Percentiles rank a stretch among this genome's conserved stretches.
Conservation (phyloP, 2,113 vertebrate genomes). For the Numenius arquata region DNA sequence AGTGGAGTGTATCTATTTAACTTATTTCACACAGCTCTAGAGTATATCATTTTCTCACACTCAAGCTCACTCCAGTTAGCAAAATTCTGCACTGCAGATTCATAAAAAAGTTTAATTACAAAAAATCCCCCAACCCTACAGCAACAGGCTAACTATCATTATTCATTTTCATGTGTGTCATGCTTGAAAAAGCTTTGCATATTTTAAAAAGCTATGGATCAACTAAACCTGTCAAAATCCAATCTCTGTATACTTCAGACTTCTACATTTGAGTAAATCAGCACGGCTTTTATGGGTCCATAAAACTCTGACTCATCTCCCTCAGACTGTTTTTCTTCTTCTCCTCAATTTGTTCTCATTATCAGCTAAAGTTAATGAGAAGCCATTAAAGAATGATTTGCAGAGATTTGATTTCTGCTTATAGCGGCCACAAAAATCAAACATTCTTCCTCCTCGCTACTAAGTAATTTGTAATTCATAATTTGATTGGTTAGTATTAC, state of each 20-base stretch:
- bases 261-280: conserved; percentile 74
- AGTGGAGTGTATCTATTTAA: neutral
- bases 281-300: conserved; percentile 73
- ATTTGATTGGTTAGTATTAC: neutral
- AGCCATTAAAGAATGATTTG: conserved; percentile 73
- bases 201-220: conserved; percentile 77
- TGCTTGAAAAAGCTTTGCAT: conserved; percentile 75
- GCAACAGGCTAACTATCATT: conserved; percentile 64
- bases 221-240: conserved; percentile 77
- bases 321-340: conserved; percentile 69
- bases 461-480: conserved; percentile 12
- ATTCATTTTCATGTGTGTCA: conserved; percentile 73
- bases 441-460: neutral
- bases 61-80: conserved; percentile 32
- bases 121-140: conserved; percentile 36
- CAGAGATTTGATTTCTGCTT: conserved; percentile 52
- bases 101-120: conserved; percentile 78
- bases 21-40: neutral
- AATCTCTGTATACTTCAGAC: conserved; percentile 67
- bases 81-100: conserved; percentile 70
- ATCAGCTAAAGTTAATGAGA: conserved; percentile 72
- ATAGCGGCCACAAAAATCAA: conserved; percentile 22
- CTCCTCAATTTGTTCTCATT: conserved; percentile 79
- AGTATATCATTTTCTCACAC: neutral
- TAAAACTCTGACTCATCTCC: conserved; percentile 77